Conservation (phyloP, 2,888 invertebrate species). For the Caprella mutica region DNA sequence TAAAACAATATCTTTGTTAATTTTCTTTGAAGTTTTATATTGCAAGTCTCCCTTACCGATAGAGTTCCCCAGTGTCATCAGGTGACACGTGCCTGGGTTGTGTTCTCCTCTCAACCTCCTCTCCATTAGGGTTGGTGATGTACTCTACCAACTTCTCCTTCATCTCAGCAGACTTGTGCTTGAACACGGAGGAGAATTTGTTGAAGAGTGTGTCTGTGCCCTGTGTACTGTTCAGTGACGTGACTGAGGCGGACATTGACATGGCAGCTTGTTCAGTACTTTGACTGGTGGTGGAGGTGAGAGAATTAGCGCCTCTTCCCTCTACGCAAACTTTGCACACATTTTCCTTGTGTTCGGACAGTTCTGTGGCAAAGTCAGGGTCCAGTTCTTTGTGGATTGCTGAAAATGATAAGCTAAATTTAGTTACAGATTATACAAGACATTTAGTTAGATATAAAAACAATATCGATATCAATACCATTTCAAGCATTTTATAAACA, state of each 20-base stretch:
- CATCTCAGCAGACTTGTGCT: constrained; percentile 36
- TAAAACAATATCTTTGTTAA: no score
- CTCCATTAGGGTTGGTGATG: constrained; percentile 40
- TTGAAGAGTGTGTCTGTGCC: constrained; percentile 11
- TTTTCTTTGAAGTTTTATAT: no score
- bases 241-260: neutral
- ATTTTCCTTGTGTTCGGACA: constrained; percentile 41
- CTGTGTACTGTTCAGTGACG: neutral
- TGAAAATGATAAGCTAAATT: no score
- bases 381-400: constrained; percentile 40
- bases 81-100: constrained; percentile 21
- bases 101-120: neutral
- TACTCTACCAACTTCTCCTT: constrained; percentile 44
- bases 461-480: no score
- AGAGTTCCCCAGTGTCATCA: constrained; percentile 23
- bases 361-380: constrained; percentile 38
- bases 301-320: neutral
- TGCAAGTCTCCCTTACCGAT: no score
- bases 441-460: no score
- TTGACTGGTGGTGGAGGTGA: neutral
- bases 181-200: constrained; percentile 20
- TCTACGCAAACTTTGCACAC: constrained; percentile 40
- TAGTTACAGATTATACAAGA: no score
- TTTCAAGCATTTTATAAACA: no score
- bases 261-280: neutral